These are phyloP conservation scores for Halictus rubicundus DNA, from an alignment of 1,140 invertebrate genomes.

Conservation along the genomic window DNA sequence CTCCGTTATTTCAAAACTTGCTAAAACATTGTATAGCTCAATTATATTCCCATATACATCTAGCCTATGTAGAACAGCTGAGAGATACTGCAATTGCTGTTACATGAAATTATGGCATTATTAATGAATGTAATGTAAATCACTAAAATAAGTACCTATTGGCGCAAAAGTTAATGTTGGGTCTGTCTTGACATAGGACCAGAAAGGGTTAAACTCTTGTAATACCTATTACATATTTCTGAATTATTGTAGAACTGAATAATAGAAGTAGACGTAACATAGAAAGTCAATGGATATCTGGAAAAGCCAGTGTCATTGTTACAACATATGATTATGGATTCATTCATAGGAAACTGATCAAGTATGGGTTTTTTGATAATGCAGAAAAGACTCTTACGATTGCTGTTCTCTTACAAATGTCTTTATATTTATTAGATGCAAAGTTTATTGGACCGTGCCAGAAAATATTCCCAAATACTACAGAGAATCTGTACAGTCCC, in stretches of 20 bases:
- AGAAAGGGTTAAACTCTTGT: too few species aligned
- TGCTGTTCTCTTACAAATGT: background rate
- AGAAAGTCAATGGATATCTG: constrained; percentile 13
- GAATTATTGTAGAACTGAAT: constrained; percentile 2
- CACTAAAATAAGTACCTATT: too few species aligned
- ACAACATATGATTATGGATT: constrained; percentile 33
- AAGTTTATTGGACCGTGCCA: constrained; percentile 19
- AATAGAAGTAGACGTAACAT: background rate
- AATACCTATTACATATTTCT: background rate
- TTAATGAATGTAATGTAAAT: too few species aligned
- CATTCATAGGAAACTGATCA: constrained; percentile 17
- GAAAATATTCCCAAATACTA: constrained; percentile 14
- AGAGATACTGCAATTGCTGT: too few species aligned
- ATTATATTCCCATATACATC: too few species aligned
- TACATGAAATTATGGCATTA: too few species aligned
- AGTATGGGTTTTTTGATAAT: background rate
- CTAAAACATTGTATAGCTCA: too few species aligned
- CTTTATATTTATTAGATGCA: constrained; percentile 17
- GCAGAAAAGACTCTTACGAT: background rate
- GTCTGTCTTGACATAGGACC: too few species aligned
- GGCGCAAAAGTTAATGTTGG: too few species aligned
- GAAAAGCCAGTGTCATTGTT: background rate
- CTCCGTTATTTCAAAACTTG: too few species aligned
- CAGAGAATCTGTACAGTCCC: background rate
- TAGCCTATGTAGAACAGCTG: too few species aligned